A percentile compares a stretch with the other conserved stretches of the same genome.
phyloP scores from a whole-genome alignment of 2,113 vertebrate genomes.

The Platycercus adscitus region DNA sequence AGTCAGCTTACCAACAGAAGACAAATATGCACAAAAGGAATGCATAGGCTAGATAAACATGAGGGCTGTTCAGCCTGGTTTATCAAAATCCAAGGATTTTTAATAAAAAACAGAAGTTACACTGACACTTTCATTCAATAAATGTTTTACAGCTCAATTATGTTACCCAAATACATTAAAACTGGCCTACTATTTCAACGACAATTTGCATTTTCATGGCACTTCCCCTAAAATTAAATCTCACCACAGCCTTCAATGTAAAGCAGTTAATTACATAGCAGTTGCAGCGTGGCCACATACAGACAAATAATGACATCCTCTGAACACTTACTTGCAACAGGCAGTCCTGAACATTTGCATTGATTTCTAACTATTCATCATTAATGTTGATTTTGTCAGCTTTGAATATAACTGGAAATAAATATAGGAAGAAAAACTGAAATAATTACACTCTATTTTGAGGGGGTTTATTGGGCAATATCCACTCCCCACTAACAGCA shows the following conservation, averaged over 20 bases:
- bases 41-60: not conserved
- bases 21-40: not conserved
- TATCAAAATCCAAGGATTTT: not conserved
- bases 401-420: not conserved
- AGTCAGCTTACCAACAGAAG: not conserved
- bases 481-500: not conserved
- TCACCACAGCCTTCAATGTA: not conserved
- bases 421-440: not conserved
- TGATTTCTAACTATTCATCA: not conserved
- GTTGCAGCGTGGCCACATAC: not conserved
- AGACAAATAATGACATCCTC: not conserved
- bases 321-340: not conserved
- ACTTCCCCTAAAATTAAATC: not conserved
- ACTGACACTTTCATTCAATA: not conserved
- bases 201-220: not conserved
- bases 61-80: not conserved
- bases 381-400: not conserved
- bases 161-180: not conserved
- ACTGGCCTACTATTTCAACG: not conserved
- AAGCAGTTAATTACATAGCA: constrained; percentile 4
- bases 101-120: not conserved
- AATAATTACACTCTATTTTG: not conserved
- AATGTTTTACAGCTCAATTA: not conserved
- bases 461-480: not conserved
- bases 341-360: not conserved